Percentiles rank a stretch among this genome's conserved stretches.
These are phyloP conservation scores for Halcyon senegalensis DNA, from an alignment of 2,113 vertebrate species.

Conservation along the genomic window DNA sequence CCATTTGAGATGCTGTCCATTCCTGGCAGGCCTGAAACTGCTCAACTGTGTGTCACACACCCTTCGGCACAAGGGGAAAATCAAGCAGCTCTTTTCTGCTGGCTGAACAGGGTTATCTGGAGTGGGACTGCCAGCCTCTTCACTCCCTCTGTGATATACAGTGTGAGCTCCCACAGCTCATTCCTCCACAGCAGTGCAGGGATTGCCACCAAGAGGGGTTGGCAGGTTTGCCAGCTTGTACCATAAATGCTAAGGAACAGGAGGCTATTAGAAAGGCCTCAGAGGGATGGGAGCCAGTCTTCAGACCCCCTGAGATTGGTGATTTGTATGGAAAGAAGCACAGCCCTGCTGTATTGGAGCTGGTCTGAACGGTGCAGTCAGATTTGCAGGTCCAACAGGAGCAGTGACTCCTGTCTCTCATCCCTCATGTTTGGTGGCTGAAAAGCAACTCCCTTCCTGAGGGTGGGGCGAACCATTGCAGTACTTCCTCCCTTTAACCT, in stretches of 20 bases:
- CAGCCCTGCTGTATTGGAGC: fast-evolving
- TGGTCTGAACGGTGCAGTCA: neutral
- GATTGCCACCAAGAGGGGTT: neutral
- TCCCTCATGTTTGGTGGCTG: neutral
- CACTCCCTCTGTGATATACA: neutral
- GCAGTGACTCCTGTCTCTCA: neutral
- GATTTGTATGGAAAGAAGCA: neutral
- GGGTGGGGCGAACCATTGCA: neutral
- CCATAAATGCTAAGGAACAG: neutral
- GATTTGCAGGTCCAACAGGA: neutral
- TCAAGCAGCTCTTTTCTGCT: neutral
- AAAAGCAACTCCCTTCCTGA: neutral
- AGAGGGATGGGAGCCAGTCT: neutral
- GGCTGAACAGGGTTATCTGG: neutral
- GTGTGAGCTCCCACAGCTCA: neutral
- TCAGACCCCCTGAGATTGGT: neutral
- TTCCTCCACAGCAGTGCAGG: neutral
- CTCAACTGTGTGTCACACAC: neutral
- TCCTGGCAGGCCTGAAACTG: neutral
- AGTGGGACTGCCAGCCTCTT: neutral
- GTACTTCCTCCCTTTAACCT: neutral
- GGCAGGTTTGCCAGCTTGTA: neutral
- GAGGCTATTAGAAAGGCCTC: neutral
- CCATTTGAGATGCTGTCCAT: neutral
- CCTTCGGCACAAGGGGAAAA: neutral